phyloP scores from a whole-genome alignment of 2,888 invertebrate genomes.

The Scaptomyza caliginosa region DNA sequence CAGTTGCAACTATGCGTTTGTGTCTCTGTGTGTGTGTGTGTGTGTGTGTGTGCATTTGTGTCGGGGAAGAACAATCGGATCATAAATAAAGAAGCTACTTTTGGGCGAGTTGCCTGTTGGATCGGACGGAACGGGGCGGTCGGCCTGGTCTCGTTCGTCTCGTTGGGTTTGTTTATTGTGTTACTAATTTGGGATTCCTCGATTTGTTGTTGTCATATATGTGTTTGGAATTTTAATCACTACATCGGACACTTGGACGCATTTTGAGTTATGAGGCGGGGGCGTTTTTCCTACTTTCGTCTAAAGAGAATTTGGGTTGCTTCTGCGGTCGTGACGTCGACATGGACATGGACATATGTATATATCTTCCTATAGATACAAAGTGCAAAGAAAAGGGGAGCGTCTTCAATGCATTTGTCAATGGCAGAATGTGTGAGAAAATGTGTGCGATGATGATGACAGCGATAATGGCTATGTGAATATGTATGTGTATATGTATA shows the following conservation, averaged over 20 bases:
- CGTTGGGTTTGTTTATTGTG: conserved; percentile 76
- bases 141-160: conserved; percentile 55
- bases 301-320: conserved; percentile 45
- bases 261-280: conserved; percentile 73
- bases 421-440: conserved; percentile 73
- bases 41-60: conserved; percentile 24
- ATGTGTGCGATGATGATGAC: conserved; percentile 50
- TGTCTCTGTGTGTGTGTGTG: conserved; percentile 8
- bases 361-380: conserved; percentile 1
- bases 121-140: conserved; percentile 13
- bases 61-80: conserved; percentile 51
- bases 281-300: conserved; percentile 40
- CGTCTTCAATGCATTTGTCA: conserved; percentile 53
- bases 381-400: conserved; percentile 30
- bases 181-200: conserved; percentile 78
- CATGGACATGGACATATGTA: conserved; percentile 26
- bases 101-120: conserved; percentile 45
- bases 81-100: conserved; percentile 78
- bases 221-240: conserved; percentile 76
- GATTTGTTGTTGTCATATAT: conserved; percentile 51
- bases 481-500: conserved; percentile 15
- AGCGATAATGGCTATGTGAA: conserved; percentile 49
- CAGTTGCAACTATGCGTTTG: conserved; percentile 59
- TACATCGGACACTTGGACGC: conserved; percentile 61
- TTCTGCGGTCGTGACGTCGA: conserved; percentile 53